A percentile compares a stretch with the other conserved stretches of the same genome.
Evolutionary conservation across 2,113 vertebrate genomes (phyloP).

Genomic region (Malurus melanocephalus): DNA sequence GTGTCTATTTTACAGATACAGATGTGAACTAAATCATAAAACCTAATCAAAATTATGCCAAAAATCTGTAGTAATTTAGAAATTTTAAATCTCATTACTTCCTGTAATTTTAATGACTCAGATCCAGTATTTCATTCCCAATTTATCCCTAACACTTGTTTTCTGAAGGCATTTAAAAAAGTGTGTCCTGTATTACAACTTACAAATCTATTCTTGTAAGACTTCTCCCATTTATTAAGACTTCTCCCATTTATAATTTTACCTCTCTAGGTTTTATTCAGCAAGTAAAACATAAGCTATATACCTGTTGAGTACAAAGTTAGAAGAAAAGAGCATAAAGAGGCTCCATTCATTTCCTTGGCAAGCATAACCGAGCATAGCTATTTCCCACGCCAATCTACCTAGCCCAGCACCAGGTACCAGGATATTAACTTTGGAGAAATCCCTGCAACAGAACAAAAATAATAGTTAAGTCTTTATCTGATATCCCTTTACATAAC

Average conservation of each 20-base stretch:
- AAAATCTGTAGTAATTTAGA: background rate
- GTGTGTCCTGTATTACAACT: background rate
- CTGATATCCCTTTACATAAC: constrained; percentile 52
- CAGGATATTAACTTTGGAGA: constrained; percentile 92
- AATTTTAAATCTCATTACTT: background rate
- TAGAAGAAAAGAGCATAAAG: constrained; percentile 99
- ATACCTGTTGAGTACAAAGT: constrained; percentile 98
- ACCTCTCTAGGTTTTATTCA: constrained; percentile 3
- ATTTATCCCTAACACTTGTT: background rate
- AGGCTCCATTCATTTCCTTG: constrained; percentile 99
- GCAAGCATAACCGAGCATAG: constrained; percentile 91
- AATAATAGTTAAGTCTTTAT: constrained; percentile 70
- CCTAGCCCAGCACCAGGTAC: constrained; percentile 96
- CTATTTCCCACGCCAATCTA: constrained; percentile 96
- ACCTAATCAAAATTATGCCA: background rate
- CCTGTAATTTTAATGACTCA: background rate
- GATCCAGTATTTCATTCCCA: background rate
- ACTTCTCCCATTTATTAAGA: background rate
- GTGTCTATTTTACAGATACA: background rate
- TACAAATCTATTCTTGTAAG: background rate
- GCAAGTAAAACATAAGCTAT: constrained; percentile 63
- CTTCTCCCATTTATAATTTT: background rate
- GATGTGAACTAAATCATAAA: background rate
- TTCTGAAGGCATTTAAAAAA: background rate
- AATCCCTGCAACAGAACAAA: constrained; percentile 86